These are phyloP conservation scores for Drosophila colorata DNA, from an alignment of 2,888 invertebrate genomes.

Conservation along the genomic window DNA sequence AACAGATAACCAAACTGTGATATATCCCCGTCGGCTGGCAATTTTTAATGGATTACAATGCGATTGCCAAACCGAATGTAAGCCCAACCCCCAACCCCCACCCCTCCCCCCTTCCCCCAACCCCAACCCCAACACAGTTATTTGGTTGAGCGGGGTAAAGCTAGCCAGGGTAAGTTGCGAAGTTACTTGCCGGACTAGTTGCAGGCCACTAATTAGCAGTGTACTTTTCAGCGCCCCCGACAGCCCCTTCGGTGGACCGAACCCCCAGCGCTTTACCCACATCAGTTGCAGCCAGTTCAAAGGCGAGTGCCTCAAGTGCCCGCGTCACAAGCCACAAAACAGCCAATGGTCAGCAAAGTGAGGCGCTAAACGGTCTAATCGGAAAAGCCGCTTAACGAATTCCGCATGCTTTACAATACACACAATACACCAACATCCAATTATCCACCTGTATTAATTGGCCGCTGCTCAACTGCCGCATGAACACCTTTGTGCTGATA, in stretches of 20 bases:
- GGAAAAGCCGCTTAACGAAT: constrained; percentile 10
- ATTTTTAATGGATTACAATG: constrained; percentile 76
- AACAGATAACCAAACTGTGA: constrained; percentile 59
- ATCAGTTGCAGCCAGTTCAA: constrained; percentile 73
- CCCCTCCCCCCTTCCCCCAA: neutral
- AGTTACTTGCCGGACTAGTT: constrained; percentile 43
- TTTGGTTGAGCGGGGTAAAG: neutral
- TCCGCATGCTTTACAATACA: constrained; percentile 16
- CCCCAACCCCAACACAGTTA: no score
- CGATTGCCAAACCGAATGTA: constrained; percentile 37
- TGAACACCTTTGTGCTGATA: no score
- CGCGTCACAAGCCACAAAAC: constrained; percentile 44
- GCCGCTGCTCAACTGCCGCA: no score
- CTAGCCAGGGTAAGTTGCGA: neutral
- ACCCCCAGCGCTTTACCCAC: constrained; percentile 52
- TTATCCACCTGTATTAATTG: no score
- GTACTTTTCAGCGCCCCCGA: neutral
- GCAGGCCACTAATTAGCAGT: constrained; percentile 55
- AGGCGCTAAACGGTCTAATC: constrained; percentile 30
- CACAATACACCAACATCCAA: no score
- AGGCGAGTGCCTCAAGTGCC: constrained; percentile 54
- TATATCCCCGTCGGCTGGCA: constrained; percentile 45
- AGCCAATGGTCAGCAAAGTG: constrained; percentile 67
- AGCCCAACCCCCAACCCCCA: neutral
- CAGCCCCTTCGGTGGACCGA: neutral